These are phyloP conservation scores for Epiblema foenella DNA, from an alignment of 2,888 invertebrate species.

Conservation along the genomic window DNA sequence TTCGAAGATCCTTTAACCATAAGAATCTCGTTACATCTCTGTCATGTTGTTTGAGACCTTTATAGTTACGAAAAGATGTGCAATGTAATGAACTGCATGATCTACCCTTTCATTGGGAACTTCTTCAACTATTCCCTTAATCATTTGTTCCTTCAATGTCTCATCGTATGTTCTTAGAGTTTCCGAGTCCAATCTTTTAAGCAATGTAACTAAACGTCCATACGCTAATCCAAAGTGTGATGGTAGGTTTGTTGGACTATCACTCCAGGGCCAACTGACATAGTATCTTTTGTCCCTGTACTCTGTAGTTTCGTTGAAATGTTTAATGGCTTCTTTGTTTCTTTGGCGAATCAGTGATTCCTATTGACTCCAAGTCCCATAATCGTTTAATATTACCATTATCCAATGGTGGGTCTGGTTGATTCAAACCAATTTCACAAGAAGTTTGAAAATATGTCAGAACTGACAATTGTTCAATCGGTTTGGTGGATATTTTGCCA, in stretches of 20 bases:
- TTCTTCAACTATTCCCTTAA: constrained; percentile 1
- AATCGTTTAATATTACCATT: constrained; percentile 38
- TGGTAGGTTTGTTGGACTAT: neutral
- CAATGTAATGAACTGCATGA: neutral
- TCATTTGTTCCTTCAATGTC: neutral
- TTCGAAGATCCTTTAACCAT: constrained; percentile 11
- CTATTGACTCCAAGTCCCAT: constrained; percentile 51
- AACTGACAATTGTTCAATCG: constrained; percentile 29
- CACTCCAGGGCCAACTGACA: neutral
- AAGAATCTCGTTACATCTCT: constrained; percentile 39
- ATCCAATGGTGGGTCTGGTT: constrained; percentile 46
- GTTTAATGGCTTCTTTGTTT: constrained; percentile 9
- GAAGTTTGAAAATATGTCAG: constrained; percentile 45
- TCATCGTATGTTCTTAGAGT: neutral
- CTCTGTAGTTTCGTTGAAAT: neutral
- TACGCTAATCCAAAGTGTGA: neutral
- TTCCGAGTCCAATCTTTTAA: neutral
- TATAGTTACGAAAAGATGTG: neutral
- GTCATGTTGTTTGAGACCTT: constrained; percentile 41
- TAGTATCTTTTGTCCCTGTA: neutral
- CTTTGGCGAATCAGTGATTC: constrained; percentile 49
- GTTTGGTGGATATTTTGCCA: constrained; percentile 19
- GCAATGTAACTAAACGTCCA: neutral
- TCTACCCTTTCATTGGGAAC: neutral
- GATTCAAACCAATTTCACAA: neutral